phyloP scores from a whole-genome alignment of 2,113 vertebrate genomes.

The Athene noctua region DNA sequence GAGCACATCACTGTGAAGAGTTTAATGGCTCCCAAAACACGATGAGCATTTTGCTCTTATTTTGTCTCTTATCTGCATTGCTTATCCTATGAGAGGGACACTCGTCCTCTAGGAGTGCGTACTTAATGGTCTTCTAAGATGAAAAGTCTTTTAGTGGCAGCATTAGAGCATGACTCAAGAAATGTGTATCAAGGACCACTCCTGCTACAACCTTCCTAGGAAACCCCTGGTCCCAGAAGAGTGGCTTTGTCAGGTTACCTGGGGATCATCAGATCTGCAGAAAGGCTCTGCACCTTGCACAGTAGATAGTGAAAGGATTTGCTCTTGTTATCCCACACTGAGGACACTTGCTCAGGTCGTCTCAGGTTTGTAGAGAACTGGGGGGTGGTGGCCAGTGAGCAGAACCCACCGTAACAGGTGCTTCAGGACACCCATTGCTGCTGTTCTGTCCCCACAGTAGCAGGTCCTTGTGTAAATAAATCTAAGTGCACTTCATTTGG shows the following conservation, averaged over 20 bases:
- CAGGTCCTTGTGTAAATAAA: background rate
- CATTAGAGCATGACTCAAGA: background rate
- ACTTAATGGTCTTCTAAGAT: fast-evolving
- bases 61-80: background rate
- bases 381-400: background rate
- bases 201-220: background rate
- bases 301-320: background rate
- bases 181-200: background rate
- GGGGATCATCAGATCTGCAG: background rate
- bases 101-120: background rate
- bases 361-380: background rate
- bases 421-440: background rate
- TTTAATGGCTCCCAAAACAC: background rate
- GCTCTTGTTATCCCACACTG: background rate
- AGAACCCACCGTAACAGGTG: background rate
- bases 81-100: background rate
- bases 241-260: background rate
- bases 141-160: background rate
- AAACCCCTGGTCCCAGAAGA: background rate
- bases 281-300: background rate
- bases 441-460: background rate
- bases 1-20: background rate
- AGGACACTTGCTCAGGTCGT: background rate
- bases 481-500: background rate
- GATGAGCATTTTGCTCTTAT: background rate